These are phyloP conservation scores for Calypte anna DNA, from an alignment of 2,113 vertebrate genomes.

Conservation along the genomic window DNA sequence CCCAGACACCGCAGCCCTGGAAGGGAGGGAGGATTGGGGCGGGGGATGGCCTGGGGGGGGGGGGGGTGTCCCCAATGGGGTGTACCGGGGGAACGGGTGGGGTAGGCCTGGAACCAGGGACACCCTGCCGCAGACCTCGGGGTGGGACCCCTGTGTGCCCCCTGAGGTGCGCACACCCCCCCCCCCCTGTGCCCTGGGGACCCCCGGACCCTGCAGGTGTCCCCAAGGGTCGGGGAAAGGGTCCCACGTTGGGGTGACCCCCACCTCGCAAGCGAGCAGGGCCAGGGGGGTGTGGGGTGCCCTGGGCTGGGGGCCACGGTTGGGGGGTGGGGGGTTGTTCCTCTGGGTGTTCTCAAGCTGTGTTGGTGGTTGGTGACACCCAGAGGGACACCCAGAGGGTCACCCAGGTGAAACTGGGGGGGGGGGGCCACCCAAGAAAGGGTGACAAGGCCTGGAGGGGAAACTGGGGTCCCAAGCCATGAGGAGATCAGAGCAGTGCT, in stretches of 20 bases:
- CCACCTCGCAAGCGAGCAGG: accelerated
- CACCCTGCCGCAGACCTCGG: too few species aligned
- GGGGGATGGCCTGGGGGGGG: background rate
- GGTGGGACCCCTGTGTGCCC: background rate
- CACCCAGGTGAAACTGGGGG: accelerated
- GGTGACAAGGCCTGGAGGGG: background rate
- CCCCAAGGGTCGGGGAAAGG: background rate
- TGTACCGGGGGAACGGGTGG: background rate
- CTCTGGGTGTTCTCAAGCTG: accelerated
- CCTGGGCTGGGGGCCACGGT: too few species aligned
- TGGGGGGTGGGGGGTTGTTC: too few species aligned
- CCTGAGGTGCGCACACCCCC: background rate
- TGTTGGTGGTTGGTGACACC: accelerated
- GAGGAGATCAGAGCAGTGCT: background rate
- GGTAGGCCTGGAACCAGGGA: background rate
- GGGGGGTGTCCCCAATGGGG: background rate
- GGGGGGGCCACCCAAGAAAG: background rate
- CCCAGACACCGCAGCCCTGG: background rate
- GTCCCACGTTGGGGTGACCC: accelerated
- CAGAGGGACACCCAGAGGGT: background rate
- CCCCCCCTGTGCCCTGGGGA: background rate
- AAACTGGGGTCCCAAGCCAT: accelerated
- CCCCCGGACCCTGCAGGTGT: background rate
- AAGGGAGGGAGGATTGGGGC: too few species aligned
- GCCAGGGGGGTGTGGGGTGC: too few species aligned